Evolutionary conservation across 2,888 invertebrate genomes (phyloP).

Genomic region (Cyrtodaria siliqua): DNA sequence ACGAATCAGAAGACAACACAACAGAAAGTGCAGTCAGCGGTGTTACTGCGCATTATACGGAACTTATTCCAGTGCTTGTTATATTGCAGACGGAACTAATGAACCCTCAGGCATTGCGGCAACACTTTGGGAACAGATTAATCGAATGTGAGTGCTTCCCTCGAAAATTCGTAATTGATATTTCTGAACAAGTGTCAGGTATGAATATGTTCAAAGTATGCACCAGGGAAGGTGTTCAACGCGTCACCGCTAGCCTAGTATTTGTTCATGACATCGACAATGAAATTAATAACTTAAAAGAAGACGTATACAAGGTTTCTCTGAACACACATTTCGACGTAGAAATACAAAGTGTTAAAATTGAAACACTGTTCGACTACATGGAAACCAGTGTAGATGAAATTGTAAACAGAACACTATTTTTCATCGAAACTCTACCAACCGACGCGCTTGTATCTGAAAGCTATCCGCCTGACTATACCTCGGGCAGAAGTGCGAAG

Average conservation of each 20-base stretch:
- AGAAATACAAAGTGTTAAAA: slow-evolving; percentile 27
- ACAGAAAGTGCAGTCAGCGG: not conserved
- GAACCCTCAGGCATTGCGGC: slow-evolving; percentile 20
- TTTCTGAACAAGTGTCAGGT: slow-evolving; percentile 45
- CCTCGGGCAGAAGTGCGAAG: too few species aligned
- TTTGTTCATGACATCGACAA: slow-evolving; percentile 52
- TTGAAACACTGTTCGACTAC: slow-evolving; percentile 68
- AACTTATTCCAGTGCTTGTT: slow-evolving; percentile 54
- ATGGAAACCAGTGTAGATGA: slow-evolving; percentile 63
- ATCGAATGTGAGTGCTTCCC: slow-evolving; percentile 68
- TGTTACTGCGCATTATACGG: not conserved
- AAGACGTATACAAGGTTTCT: slow-evolving; percentile 61
- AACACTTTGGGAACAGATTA: slow-evolving; percentile 49
- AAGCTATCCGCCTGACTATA: too few species aligned
- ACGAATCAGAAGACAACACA: not conserved
- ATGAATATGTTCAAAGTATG: slow-evolving; percentile 16
- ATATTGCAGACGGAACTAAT: slow-evolving; percentile 52
- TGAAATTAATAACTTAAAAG: slow-evolving; percentile 54
- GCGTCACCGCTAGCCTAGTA: slow-evolving; percentile 42
- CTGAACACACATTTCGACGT: slow-evolving; percentile 56
- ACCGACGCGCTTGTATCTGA: slow-evolving; percentile 2
- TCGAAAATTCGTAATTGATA: slow-evolving; percentile 69
- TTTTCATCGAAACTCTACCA: slow-evolving; percentile 64
- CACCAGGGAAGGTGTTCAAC: not conserved
- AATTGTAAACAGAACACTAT: slow-evolving; percentile 53